These are phyloP conservation scores for Drosophila elegans DNA, from an alignment of 1,140 invertebrate genomes.

Conservation along the genomic window DNA sequence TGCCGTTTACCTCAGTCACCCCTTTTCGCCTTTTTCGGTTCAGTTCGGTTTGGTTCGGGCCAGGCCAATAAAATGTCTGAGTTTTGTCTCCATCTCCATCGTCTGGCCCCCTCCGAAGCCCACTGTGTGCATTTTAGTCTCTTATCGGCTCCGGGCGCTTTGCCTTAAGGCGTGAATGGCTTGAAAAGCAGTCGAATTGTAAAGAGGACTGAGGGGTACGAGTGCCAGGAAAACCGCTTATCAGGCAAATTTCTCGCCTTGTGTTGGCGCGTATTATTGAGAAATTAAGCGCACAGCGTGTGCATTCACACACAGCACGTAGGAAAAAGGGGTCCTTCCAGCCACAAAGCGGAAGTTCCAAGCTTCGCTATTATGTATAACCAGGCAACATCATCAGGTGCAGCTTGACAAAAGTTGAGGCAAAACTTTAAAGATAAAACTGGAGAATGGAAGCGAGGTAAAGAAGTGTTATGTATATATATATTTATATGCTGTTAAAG, in stretches of 20 bases:
- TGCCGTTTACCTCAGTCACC: conserved; percentile 3
- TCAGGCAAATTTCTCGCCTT: conserved; percentile 65
- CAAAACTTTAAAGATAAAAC: conserved; percentile 74
- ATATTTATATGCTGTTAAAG: conserved; percentile 1
- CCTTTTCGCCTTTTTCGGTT: conserved; percentile 28
- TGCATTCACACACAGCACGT: conserved; percentile 55
- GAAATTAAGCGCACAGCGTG: conserved; percentile 70
- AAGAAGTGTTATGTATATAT: conserved; percentile 26
- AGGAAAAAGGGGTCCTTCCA: conserved; percentile 12
- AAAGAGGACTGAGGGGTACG: conserved; percentile 3
- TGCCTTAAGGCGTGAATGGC: conserved; percentile 14
- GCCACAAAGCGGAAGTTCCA: conserved; percentile 35
- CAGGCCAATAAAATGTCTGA: conserved; percentile 71
- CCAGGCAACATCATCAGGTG: conserved; percentile 26
- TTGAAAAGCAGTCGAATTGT: not conserved
- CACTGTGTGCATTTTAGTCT: conserved; percentile 28
- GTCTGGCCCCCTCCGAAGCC: not conserved
- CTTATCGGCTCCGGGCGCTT: conserved; percentile 43
- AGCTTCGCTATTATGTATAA: conserved; percentile 11
- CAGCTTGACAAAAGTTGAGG: conserved; percentile 32
- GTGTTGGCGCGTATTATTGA: conserved; percentile 68
- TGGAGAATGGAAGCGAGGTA: conserved; percentile 24
- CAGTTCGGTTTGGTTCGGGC: conserved; percentile 1
- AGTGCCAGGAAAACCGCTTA: conserved; percentile 54
- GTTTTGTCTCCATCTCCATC: conserved; percentile 26